Evolutionary conservation across 2,888 invertebrate species (phyloP).

Genomic region (Hydropsyche betteni): DNA sequence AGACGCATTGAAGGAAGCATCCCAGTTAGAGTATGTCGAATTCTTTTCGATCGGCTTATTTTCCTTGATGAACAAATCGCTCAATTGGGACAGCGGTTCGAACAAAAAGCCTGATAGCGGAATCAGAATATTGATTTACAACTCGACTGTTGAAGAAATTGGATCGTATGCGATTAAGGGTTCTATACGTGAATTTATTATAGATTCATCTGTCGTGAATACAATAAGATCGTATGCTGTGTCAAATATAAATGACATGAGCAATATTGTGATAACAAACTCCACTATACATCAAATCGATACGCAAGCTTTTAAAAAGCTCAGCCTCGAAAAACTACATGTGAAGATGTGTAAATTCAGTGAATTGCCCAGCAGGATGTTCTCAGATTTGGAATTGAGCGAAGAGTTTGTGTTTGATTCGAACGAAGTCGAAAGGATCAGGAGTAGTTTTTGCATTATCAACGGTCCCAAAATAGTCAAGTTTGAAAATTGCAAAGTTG

Average conservation of each 20-base stretch:
- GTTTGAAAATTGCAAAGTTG: slow-evolving; percentile 69
- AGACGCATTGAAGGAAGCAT: slow-evolving; percentile 69
- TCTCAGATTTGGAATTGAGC: slow-evolving; percentile 78
- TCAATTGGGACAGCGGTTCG: slow-evolving; percentile 68
- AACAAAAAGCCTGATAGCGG: slow-evolving; percentile 62
- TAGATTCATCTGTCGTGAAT: slow-evolving; percentile 70
- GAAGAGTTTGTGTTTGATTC: slow-evolving; percentile 73
- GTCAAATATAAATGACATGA: slow-evolving; percentile 73
- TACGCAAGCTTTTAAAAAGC: slow-evolving; percentile 81
- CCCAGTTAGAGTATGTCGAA: slow-evolving; percentile 68
- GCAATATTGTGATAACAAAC: slow-evolving; percentile 71
- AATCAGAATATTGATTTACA: slow-evolving; percentile 63
- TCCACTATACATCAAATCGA: slow-evolving; percentile 71
- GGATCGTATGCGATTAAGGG: slow-evolving; percentile 75
- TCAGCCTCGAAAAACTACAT: slow-evolving; percentile 72
- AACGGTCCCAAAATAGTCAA: slow-evolving; percentile 70
- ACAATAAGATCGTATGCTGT: slow-evolving; percentile 77
- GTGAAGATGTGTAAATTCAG: slow-evolving; percentile 70
- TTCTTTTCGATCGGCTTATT: slow-evolving; percentile 72
- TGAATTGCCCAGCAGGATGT: slow-evolving; percentile 73
- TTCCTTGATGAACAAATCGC: slow-evolving; percentile 68
- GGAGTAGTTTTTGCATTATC: slow-evolving; percentile 76
- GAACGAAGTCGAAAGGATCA: slow-evolving; percentile 70
- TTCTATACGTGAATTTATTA: slow-evolving; percentile 73
- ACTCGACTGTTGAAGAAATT: slow-evolving; percentile 66